A percentile compares a stretch with the other conserved stretches of the same genome.
Evolutionary conservation across 2,888 invertebrate genomes (phyloP).

Genomic region (Platypus cylindrus): DNA sequence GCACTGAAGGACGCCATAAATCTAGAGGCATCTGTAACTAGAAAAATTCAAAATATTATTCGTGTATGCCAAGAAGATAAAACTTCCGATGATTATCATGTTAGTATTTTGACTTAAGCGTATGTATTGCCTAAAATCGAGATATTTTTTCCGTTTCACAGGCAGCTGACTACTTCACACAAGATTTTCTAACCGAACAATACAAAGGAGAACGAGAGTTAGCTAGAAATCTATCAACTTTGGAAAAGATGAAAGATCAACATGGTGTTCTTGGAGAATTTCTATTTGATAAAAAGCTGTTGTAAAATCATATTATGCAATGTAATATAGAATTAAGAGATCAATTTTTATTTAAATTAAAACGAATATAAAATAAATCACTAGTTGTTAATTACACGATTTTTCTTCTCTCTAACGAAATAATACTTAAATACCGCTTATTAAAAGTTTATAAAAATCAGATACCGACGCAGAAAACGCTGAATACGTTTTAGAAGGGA

Average conservation of each 20-base stretch:
- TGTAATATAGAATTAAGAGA: too few species aligned
- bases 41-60: conserved; percentile 59
- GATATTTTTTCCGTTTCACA: conserved; percentile 29
- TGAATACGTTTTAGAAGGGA: too few species aligned
- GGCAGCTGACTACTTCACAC: conserved; percentile 65
- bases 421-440: too few species aligned
- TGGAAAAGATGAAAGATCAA: conserved; percentile 59
- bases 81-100: conserved; percentile 67
- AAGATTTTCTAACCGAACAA: conserved; percentile 71
- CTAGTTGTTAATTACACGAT: too few species aligned
- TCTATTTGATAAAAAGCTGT: conserved; percentile 69
- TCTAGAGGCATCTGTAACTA: conserved; percentile 68
- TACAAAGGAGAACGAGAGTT: conserved; percentile 75
- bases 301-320: conserved; percentile 20
- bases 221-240: conserved; percentile 66
- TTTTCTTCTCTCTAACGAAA: too few species aligned
- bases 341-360: too few species aligned
- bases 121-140: not conserved
- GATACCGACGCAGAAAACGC: too few species aligned
- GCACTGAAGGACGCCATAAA: conserved; percentile 66
- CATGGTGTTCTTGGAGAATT: conserved; percentile 66
- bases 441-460: too few species aligned
- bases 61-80: conserved; percentile 47
- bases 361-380: too few species aligned
- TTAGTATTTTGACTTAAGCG: conserved; percentile 40